These are phyloP conservation scores for Rotaria sp. DNA, from an alignment of 2,888 invertebrate genomes.

Conservation along the genomic window DNA sequence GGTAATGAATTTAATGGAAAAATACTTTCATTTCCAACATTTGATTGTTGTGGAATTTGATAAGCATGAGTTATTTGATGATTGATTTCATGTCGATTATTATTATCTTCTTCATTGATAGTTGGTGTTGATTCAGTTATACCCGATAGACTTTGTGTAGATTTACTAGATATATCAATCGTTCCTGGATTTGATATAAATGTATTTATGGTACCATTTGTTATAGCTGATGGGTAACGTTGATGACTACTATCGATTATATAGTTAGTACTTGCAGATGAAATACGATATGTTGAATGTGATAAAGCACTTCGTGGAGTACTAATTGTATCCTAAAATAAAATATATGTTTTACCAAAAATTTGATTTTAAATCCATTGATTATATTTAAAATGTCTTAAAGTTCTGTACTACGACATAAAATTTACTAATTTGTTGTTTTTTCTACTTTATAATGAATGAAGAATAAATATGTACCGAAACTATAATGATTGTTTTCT, in stretches of 20 bases:
- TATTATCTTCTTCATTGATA: not conserved
- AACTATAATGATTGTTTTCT: too few relatives aligned
- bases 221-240: not conserved
- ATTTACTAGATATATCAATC: not conserved
- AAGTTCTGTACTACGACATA: too few relatives aligned
- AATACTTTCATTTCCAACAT: not conserved
- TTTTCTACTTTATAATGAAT: too few relatives aligned
- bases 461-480: too few relatives aligned
- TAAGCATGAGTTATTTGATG: not conserved
- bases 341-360: not conserved
- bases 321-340: not conserved
- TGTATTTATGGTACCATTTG: not conserved
- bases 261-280: not conserved
- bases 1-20: not conserved
- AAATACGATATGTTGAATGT: not conserved
- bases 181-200: not conserved
- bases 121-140: not conserved
- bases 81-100: not conserved
- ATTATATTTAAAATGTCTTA: too few relatives aligned
- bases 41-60: conserved; percentile 23
- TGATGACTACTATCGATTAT: not conserved
- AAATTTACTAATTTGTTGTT: too few relatives aligned
- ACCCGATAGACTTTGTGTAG: not conserved
- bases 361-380: too few relatives aligned
- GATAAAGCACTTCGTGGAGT: not conserved